Evolutionary conservation across 2,797 vertebrate species (phyloP).

Genomic region (Distichodus sexfasciatus): DNA sequence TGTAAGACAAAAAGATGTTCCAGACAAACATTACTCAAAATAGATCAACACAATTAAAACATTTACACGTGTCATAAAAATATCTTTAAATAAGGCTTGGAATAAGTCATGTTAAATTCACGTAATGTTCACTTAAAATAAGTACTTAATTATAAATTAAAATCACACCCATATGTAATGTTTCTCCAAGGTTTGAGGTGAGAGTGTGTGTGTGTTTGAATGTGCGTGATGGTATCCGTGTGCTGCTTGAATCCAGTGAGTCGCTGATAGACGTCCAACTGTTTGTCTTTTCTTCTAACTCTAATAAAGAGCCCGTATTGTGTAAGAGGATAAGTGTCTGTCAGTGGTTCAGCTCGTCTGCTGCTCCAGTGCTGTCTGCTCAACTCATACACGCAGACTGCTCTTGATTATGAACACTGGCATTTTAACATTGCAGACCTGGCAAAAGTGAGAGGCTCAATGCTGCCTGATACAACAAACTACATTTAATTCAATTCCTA

Average conservation of each 20-base stretch:
- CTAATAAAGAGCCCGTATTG: constrained; percentile 31
- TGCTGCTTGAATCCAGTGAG: constrained; percentile 30
- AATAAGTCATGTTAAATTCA: no score
- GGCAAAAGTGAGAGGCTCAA: constrained; percentile 10
- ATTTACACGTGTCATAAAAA: no score
- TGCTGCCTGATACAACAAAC: no score
- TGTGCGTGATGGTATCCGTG: constrained; percentile 14
- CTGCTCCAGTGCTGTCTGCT: constrained; percentile 2
- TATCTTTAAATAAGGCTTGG: no score
- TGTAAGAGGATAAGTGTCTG: constrained; percentile 30
- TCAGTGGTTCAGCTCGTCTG: constrained; percentile 23
- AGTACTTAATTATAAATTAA: no score
- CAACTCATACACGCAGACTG: constrained; percentile 6
- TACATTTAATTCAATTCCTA: no score
- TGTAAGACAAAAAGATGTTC: no score
- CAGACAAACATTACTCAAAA: no score
- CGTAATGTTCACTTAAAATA: no score
- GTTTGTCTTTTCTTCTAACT: constrained; percentile 46
- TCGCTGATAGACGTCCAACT: constrained; percentile 44
- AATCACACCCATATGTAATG: constrained; percentile 20
- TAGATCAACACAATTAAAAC: no score
- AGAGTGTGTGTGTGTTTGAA: constrained; percentile 13
- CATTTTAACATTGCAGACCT: not conserved
- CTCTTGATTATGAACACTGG: not conserved
- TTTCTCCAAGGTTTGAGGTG: constrained; percentile 30